Evolutionary conservation across 2,113 vertebrate species (phyloP), one percentile per base, ranked within the genome.

Genomic region (Sander vitreus): DNA sequence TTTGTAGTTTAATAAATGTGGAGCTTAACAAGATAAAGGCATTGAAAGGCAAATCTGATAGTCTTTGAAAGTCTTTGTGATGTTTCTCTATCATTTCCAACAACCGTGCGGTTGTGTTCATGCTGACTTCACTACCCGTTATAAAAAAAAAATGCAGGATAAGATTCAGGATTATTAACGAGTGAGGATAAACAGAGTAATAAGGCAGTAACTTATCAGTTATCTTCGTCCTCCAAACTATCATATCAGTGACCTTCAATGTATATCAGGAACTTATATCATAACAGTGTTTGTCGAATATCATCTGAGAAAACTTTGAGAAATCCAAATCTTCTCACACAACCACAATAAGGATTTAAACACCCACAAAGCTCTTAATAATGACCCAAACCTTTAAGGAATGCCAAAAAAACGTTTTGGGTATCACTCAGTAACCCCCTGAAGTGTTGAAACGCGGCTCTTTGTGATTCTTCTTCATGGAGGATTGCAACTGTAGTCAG

Each of bases 111-210:
- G 9, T 47, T 60, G 45, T 47, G 14, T 53, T 68, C 12, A 3
- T 11, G 47, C 54, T 60, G 58, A 7, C 55, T 11, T 66, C 16
- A n/a, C 0, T 1, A 58, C 8, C 21, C 1, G 4, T 66, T 50
- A 71, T 43, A 13, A 58, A 81, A 58, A 81, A 58, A 3, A 5
- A 53, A 19, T 2, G 5, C 60, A 36, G 55, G 76, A 87, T 73
- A 81, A 75, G 69, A 78, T 78, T 66, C 12, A 33, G 36, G 73
- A 81, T 85, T 79, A 78, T 81, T 84, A 67, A 78, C 65, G 3
- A 18, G 39, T 33, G 10, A 25, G 65, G 18, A 33, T 45, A 33
- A 15, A 66, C 33, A 63, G 2, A 13, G 27, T 51, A 78, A 88
- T 64, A 76, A 75, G 59, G 5, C 19, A 0, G 21, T 1, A 7